Conservation (phyloP, 2,797 vertebrate genomes). For the Philypnodon macrostomus region DNA sequence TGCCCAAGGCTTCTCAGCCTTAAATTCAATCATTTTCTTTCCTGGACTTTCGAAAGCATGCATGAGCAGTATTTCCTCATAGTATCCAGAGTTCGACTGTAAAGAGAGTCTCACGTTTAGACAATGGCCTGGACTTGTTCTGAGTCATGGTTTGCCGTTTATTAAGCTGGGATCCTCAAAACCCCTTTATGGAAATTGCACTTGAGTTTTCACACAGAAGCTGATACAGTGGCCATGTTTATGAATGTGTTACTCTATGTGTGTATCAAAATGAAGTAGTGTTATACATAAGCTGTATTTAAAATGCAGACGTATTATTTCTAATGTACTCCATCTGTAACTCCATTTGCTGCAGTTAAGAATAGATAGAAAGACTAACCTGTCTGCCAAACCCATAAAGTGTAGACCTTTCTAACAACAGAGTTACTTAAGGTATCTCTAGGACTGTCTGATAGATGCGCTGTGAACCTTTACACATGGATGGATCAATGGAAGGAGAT, state of each 20-base stretch:
- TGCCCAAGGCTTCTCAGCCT: too few relatives aligned
- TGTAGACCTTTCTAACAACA: conserved; percentile 20
- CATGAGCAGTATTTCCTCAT: neutral
- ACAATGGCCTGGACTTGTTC: neutral
- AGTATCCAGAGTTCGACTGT: too few relatives aligned
- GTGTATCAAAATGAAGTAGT: conserved; percentile 78
- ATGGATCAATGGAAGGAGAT: conserved; percentile 67
- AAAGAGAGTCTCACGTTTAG: neutral
- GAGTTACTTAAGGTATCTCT: conserved; percentile 16
- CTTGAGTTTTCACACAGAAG: conserved; percentile 28
- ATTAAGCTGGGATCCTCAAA: neutral
- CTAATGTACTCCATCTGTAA: conserved; percentile 33
- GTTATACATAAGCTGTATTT: conserved; percentile 79
- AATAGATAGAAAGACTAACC: conserved; percentile 51
- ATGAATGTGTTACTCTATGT: conserved; percentile 57
- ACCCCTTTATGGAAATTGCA: conserved; percentile 33
- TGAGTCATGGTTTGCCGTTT: neutral
- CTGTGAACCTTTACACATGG: conserved; percentile 53
- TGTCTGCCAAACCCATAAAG: conserved; percentile 27
- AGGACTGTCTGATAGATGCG: conserved; percentile 38
- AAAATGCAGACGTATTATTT: conserved; percentile 55
- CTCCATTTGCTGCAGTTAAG: conserved; percentile 33
- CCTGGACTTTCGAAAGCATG: neutral
- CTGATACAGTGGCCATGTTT: conserved; percentile 20
- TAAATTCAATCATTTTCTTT: neutral